A percentile compares a stretch with the other conserved stretches of the same genome.
Evolutionary conservation across 37 sponge, comb jelly and placozoan species (phyloP).

Genomic region (Axinella damicornis): DNA sequence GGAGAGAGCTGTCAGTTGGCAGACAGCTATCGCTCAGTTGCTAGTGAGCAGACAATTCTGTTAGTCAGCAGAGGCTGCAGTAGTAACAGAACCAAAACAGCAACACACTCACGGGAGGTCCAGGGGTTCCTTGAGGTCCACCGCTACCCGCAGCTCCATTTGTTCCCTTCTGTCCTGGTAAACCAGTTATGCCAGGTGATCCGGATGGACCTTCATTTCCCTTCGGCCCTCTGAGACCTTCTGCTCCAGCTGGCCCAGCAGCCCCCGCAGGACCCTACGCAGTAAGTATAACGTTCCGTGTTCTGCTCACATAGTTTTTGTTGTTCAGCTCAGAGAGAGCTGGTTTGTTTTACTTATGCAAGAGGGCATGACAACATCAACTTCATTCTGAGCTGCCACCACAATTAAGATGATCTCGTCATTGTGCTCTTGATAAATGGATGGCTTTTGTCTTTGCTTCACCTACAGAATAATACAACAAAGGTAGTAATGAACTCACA

Average conservation of each 20-base stretch:
- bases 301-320: neutral
- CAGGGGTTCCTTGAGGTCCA: conserved; percentile 65
- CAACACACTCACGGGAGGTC: conserved; percentile 51
- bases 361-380: too few relatives aligned
- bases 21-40: neutral
- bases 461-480: neutral
- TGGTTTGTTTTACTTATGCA: too few relatives aligned
- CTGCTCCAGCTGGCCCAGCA: conserved; percentile 37
- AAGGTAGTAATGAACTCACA: conserved; percentile 10
- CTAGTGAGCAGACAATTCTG: too few relatives aligned
- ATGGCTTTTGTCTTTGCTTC: too few relatives aligned
- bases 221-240: conserved; percentile 42
- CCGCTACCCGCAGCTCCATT: conserved; percentile 51
- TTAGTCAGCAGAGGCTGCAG: too few relatives aligned
- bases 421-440: too few relatives aligned
- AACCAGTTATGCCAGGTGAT: conserved; percentile 37
- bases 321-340: too few relatives aligned
- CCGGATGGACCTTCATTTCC: conserved; percentile 66
- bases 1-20: too few relatives aligned
- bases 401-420: too few relatives aligned
- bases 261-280: conserved; percentile 56
- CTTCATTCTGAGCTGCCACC: too few relatives aligned
- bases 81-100: too few relatives aligned
- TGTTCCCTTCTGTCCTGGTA: conserved; percentile 61
- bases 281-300: conserved; percentile 7